Conservation (phyloP, 1,140 invertebrate species). For the Hesperophylax magnus region DNA sequence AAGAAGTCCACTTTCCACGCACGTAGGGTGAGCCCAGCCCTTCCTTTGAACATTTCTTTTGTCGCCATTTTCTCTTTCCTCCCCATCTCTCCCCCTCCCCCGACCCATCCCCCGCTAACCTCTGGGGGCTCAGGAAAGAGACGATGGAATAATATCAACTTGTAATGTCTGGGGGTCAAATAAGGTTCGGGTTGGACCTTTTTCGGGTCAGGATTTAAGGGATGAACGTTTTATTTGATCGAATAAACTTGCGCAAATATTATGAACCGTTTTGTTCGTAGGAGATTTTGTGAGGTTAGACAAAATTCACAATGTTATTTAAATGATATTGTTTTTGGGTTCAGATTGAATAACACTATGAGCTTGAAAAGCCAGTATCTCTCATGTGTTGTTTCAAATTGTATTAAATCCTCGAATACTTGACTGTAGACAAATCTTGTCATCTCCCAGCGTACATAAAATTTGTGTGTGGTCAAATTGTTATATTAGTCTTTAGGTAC, state of each 20-base stretch:
- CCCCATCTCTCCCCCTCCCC: slow-evolving; percentile 25
- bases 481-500: too few relatives aligned
- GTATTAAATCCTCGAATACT: too few relatives aligned
- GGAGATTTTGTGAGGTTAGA: too few relatives aligned
- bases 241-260: slow-evolving; percentile 25
- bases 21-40: slow-evolving; percentile 45
- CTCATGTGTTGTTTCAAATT: too few relatives aligned
- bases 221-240: slow-evolving; percentile 26
- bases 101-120: slow-evolving; percentile 22
- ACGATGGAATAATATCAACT: slow-evolving; percentile 49
- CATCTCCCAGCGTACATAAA: too few relatives aligned
- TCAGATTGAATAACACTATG: background rate
- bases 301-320: background rate
- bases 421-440: too few relatives aligned
- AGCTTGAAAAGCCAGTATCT: too few relatives aligned
- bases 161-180: slow-evolving; percentile 44
- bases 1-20: slow-evolving; percentile 32
- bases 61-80: slow-evolving; percentile 44
- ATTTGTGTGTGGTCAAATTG: too few relatives aligned
- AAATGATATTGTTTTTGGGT: background rate
- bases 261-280: too few relatives aligned
- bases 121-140: slow-evolving; percentile 7
- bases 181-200: slow-evolving; percentile 15
- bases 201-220: slow-evolving; percentile 1
- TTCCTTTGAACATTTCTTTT: slow-evolving; percentile 54